Conservation (phyloP, 2,113 vertebrate species). For the Fregata magnificens region DNA sequence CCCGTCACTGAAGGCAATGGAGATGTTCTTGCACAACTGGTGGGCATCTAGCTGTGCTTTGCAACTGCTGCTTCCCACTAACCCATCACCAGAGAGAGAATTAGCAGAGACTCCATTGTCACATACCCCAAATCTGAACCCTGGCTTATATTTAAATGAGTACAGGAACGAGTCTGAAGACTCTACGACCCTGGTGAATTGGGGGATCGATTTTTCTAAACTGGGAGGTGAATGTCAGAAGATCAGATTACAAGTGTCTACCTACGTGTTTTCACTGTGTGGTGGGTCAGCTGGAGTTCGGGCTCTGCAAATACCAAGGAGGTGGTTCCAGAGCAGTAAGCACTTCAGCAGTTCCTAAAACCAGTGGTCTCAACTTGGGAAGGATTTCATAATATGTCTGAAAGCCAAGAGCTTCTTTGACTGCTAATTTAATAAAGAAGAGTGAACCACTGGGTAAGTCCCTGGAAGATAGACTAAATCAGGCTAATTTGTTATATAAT, state of each 20-base stretch:
- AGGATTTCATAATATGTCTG: neutral
- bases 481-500: constrained; percentile 30
- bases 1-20: neutral
- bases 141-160: neutral
- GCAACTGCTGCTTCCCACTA: neutral
- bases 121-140: neutral
- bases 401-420: constrained; percentile 33
- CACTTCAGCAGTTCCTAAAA: constrained; percentile 28
- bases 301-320: constrained; percentile 72
- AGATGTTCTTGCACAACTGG: neutral
- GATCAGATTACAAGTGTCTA: constrained; percentile 81
- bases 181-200: neutral
- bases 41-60: neutral
- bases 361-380: neutral
- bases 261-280: constrained; percentile 62
- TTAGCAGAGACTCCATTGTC: neutral
- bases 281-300: constrained; percentile 83
- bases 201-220: neutral
- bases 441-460: neutral
- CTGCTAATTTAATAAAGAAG: constrained; percentile 39
- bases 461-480: neutral
- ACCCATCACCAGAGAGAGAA: neutral
- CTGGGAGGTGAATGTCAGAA: constrained; percentile 23
- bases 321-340: constrained; percentile 34
- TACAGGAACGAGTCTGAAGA: constrained; percentile 6